phyloP scores from a whole-genome alignment of 1,140 invertebrate genomes.

The Dreissena polymorpha region DNA sequence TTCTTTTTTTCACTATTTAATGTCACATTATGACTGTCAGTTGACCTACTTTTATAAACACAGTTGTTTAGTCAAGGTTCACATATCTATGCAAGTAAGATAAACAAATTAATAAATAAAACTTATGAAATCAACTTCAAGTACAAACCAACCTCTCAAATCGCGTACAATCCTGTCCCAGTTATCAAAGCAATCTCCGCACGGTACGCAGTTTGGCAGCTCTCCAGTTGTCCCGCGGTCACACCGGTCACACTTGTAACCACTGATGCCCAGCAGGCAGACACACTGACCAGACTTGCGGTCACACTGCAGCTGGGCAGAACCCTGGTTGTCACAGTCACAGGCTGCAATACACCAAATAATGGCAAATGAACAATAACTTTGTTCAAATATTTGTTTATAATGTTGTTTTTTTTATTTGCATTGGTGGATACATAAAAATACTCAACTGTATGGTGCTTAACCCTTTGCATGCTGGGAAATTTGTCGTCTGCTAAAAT shows the following conservation, averaged over 20 bases:
- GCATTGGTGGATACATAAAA: background rate
- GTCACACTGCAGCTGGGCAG: slow-evolving; percentile 87
- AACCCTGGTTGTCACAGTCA: slow-evolving; percentile 93
- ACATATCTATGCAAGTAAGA: too few relatives aligned
- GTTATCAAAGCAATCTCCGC: slow-evolving; percentile 99
- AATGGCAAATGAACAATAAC: slow-evolving; percentile 3
- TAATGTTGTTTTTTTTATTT: too few relatives aligned
- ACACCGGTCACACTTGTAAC: slow-evolving; percentile 96
- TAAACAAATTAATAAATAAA: too few relatives aligned
- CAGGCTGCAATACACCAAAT: slow-evolving; percentile 83
- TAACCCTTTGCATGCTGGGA: too few relatives aligned
- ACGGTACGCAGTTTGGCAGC: slow-evolving; percentile 94
- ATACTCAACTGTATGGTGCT: too few relatives aligned
- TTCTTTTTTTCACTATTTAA: too few relatives aligned
- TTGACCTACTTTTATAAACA: too few relatives aligned
- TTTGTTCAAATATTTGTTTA: background rate
- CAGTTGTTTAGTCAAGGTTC: too few relatives aligned
- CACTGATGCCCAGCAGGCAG: slow-evolving; percentile 95
- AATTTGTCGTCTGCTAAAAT: too few relatives aligned
- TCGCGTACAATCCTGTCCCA: slow-evolving; percentile 95
- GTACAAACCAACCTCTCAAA: slow-evolving; percentile 81
- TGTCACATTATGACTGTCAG: too few relatives aligned
- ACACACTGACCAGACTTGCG: slow-evolving; percentile 77
- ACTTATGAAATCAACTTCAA: background rate
- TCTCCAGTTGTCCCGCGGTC: slow-evolving; percentile 95